phyloP scores from a whole-genome alignment of 2,113 vertebrate species.

The Odocoileus virginianus region DNA sequence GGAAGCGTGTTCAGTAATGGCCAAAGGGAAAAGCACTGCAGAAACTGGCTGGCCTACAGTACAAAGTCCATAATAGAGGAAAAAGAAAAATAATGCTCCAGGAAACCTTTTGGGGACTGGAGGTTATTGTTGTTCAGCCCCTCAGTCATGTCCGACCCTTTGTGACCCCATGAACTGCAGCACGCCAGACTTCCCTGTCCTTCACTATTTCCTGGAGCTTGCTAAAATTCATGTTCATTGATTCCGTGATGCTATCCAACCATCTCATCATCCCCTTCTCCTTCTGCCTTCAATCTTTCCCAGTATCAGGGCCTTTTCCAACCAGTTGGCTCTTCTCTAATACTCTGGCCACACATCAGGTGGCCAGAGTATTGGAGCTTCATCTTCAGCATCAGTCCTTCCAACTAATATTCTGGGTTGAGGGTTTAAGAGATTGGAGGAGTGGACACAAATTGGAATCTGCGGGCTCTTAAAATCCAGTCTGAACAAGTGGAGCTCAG shows the following conservation, averaged over 20 bases:
- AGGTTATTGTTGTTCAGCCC: not conserved
- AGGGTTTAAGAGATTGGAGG: not conserved
- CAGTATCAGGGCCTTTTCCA: not conserved
- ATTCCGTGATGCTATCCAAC: not conserved
- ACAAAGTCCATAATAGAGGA: not conserved
- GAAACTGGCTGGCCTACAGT: not conserved
- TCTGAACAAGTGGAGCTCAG: not conserved
- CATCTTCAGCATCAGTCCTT: not conserved
- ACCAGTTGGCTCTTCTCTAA: not conserved
- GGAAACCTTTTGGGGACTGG: not conserved
- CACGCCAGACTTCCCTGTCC: not conserved
- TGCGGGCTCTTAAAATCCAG: not conserved
- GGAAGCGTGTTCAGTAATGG: not conserved
- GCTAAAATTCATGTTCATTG: not conserved
- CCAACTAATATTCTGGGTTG: not conserved
- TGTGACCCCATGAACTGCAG: not conserved
- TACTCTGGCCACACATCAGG: fast-evolving
- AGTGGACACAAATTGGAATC: not conserved
- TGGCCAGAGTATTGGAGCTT: not conserved
- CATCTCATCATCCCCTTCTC: not conserved
- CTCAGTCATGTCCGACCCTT: not conserved
- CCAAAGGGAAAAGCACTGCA: not conserved
- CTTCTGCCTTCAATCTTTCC: not conserved
- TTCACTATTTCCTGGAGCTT: not conserved
- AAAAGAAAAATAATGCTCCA: not conserved